phyloP scores from a whole-genome alignment of 1,140 invertebrate species.

The Brachionus angularis region DNA sequence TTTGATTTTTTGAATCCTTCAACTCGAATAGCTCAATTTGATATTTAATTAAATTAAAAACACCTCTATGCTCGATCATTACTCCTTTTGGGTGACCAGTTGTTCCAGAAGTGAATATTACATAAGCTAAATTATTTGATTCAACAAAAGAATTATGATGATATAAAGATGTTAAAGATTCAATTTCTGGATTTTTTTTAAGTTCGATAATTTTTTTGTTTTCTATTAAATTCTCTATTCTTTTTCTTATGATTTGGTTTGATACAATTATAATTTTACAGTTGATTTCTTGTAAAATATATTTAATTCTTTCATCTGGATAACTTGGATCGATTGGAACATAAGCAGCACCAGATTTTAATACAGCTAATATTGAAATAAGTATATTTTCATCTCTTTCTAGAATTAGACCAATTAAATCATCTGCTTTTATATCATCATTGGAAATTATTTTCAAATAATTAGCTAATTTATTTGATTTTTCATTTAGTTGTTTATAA shows the following conservation, averaged over 20 bases:
- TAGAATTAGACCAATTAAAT: background rate
- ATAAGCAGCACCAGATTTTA: conserved; percentile 1
- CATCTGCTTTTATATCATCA: background rate
- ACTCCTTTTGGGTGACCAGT: conserved; percentile 6
- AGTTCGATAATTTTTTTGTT: too few species aligned
- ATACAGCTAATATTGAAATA: background rate
- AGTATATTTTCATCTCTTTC: too few species aligned
- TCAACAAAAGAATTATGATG: too few species aligned
- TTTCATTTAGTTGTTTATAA: too few species aligned
- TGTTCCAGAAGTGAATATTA: background rate
- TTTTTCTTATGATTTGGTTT: background rate
- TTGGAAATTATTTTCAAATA: too few species aligned
- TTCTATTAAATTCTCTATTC: too few species aligned
- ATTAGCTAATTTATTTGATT: too few species aligned
- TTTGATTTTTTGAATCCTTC: background rate
- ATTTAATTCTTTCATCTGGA: background rate
- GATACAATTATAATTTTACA: background rate
- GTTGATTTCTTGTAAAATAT: background rate
- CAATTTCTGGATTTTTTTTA: too few species aligned
- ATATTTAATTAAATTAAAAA: conserved; percentile 52
- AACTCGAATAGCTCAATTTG: too few species aligned
- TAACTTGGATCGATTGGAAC: conserved; percentile 5
- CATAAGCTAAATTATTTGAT: background rate
- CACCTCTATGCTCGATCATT: conserved; percentile 65
- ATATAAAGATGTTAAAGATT: too few species aligned